Evolutionary conservation across 2,888 invertebrate genomes (phyloP), one percentile per base, ranked within the genome.

Genomic region (Cephus runcator): DNA sequence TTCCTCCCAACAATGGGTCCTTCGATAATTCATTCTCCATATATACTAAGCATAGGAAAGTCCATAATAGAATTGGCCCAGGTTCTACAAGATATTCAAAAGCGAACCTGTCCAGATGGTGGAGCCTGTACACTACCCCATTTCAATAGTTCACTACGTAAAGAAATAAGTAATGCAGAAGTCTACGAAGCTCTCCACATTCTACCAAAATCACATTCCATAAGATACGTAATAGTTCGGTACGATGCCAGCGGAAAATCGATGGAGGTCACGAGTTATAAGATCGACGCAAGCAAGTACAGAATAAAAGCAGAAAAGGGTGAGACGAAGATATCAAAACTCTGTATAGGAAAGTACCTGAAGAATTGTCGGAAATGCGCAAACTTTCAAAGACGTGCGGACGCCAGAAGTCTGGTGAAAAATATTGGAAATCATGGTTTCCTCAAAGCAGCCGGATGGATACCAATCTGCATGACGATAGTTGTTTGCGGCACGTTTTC

Each of bases 401-500:
- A 81, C 40, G 31, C 15, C 12, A 30, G 75, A 15, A 69, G 73
- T 56, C 75, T 36, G n/a, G 73, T 40, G n/a, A 40, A 79, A 73
- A 69, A 56, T 31, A 23, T 30, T 31, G 34, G 69, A 23, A 76
- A 79, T 11, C 75, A 76, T 30, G 78, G 81, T 78, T 78, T 83
- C 56, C 73, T 91, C 73, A 90, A 88, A 79, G 69, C 85, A 3
- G 82, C 93, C 91, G 81, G 90, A 2, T 95, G 95, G 94, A 93
- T 95, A 75, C 94, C 94, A 40, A 94, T 94, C 23, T 93, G 94
- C 76, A 88, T 95, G 80, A 94, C 96, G 0, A 92, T 96, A 4
- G 94, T 95, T n/a, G 93, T 94, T 36, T 92, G 95, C 31, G 95
- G 95, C 1, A 93, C 94, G 34, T 89, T 95, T 3, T 93, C 95